Evolutionary conservation across 2,888 invertebrate genomes (phyloP).

Genomic region (Rutpela maculata): DNA sequence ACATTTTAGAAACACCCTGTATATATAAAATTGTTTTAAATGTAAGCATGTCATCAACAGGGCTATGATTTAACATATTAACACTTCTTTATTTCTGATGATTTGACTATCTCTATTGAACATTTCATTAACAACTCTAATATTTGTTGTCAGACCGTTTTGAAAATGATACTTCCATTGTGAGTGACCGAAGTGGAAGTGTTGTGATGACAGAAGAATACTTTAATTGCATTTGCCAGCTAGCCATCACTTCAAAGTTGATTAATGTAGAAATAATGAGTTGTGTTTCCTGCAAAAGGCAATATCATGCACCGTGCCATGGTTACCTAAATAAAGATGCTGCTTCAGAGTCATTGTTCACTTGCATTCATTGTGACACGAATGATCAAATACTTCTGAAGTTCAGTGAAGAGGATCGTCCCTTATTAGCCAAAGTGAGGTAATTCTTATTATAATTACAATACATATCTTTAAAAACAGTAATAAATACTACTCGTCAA

Average conservation of each 20-base stretch:
- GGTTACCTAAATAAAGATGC: slow-evolving; percentile 35
- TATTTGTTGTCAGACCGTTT: background rate
- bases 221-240: slow-evolving; percentile 32
- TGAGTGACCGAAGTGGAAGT: slow-evolving; percentile 8
- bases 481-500: no score
- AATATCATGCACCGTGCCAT: slow-evolving; percentile 41
- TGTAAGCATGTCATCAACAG: no score
- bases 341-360: background rate
- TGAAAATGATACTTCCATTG: background rate
- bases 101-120: background rate
- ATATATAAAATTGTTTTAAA: no score
- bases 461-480: no score
- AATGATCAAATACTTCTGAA: background rate
- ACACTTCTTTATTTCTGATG: no score
- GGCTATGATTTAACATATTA: no score
- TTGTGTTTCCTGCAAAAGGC: slow-evolving; percentile 28
- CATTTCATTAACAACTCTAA: background rate
- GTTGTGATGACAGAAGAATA: slow-evolving; percentile 16
- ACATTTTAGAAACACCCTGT: no score
- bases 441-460: background rate
- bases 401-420: background rate
- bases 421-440: slow-evolving; percentile 22
- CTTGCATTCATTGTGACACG: slow-evolving; percentile 10
- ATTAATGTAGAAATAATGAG: slow-evolving; percentile 21
- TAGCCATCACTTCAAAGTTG: slow-evolving; percentile 1